A percentile compares a stretch with the other conserved stretches of the same genome.
Conservation (phyloP, 2,888 invertebrate genomes). For the Ichneumoninae sp. region DNA sequence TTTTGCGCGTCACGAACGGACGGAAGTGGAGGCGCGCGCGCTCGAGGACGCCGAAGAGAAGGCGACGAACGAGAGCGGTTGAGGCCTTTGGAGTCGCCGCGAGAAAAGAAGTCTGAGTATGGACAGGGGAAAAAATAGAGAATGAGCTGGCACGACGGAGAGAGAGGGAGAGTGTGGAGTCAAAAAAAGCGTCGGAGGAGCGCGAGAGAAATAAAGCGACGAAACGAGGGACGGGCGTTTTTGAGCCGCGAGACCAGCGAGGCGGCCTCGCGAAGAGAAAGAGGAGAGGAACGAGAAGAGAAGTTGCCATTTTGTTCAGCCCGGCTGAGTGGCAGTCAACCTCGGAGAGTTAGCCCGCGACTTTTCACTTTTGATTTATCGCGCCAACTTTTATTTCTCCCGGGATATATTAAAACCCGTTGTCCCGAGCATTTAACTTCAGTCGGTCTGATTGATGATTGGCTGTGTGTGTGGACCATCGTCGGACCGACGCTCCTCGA, state of each 20-base stretch:
- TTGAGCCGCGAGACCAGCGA: conserved; percentile 57
- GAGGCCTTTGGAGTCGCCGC: conserved; percentile 45
- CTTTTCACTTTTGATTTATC: conserved; percentile 84
- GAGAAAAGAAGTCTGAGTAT: conserved; percentile 51
- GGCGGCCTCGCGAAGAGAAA: conserved; percentile 22
- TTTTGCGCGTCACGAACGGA: conserved; percentile 75
- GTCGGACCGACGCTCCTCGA: conserved; percentile 14
- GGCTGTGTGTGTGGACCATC: conserved; percentile 64
- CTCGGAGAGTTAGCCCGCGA: conserved; percentile 77
- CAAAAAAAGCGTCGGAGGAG: conserved; percentile 12
- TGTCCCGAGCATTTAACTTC: conserved; percentile 83
- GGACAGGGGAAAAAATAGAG: conserved; percentile 57
- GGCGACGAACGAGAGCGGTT: conserved; percentile 29
- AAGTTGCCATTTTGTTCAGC: conserved; percentile 75
- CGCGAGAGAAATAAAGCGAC: conserved; percentile 23
- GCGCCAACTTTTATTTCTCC: conserved; percentile 83
- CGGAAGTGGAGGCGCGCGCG: conserved; percentile 60
- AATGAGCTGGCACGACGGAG: conserved; percentile 43
- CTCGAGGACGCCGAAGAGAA: conserved; percentile 20
- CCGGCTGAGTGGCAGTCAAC: conserved; percentile 76
- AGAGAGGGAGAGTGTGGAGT: conserved; percentile 11
- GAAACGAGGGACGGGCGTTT: conserved; percentile 52
- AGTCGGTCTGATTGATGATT: conserved; percentile 82
- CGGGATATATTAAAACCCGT: conserved; percentile 83
- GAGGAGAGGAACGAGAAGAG: conserved; percentile 62